Base-by-base conservation (phyloP, 2,888 invertebrate genomes). In the Tolmerus cingulatus region DNA sequence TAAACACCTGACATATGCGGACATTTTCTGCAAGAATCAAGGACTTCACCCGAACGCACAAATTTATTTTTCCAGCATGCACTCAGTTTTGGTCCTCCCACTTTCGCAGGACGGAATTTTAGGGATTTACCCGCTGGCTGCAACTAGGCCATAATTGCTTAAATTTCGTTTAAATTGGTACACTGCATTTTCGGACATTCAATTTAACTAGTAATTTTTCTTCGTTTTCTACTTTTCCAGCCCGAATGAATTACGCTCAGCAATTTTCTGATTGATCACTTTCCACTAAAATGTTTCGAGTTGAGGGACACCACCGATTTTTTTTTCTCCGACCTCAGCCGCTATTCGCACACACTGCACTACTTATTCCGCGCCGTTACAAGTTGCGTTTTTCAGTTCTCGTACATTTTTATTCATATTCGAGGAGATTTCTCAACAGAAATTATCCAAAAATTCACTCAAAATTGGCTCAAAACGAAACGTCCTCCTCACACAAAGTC, bases 251-350 rank as follows among this genome's bases (percentile, higher is more conserved):
- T 40, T 5, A 34, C 40, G 66, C 66, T 82, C 34, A 57, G 66
- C 82, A 66, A 57, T 82, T 84, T 84, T 84, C 66, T 66, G 82
- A 84, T 84, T 82, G 37, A 84, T 66, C 82, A 84, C 82, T 84
- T 84, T 84, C 66, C 82, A 84, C 82, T 19, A 23, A 66, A 46
- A 82, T 16, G 57, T 66, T 46, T 23, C 19, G 66, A 57, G 74
- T 74, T 19, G 34, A 19, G 77, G 77, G 40, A 34, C n/a, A 30
- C 16, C 4, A 66, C 77, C 77, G 40, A 77, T 12, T 19, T 77
- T 77, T 23, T 23, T 19, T 27, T 16, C 30, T 12, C 40, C 34
- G 12, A 23, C 8, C 66, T 66, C 12, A 27, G 7, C 66, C 66
- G 12, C 3, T 66, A 19, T 66, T 66, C 27, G 12, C 27, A 23